Base-by-base conservation (phyloP, 2,797 vertebrate genomes). In the Bryconaethiops microstoma region DNA sequence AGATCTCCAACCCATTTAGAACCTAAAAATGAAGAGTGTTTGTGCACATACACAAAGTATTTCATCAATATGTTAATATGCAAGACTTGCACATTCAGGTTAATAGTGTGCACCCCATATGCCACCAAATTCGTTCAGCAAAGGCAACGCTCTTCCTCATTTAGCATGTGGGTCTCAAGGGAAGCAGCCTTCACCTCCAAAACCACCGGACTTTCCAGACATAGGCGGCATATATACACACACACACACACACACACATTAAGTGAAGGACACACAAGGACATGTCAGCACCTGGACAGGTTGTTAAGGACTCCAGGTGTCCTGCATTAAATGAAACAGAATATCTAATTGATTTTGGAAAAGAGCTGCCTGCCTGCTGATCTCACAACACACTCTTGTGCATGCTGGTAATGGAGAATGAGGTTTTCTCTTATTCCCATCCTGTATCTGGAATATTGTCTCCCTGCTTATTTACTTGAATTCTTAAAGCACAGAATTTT, bases 141-240 rank as follows among this genome's bases (percentile, higher is more conserved):
- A 16, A 77, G 23, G 59, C 59, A 60, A 16, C 39, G 35, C 54
- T 80, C 82, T 85, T 87, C 86, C 86, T 85, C 84, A 85, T 87
- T 87, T 83, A 74, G 55, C 50, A 29, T 60, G 42, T 4, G 81
- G 71, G 76, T 89, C 92, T 85, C 90, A 54, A 73, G 90, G 86
- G 90, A 90, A 90, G 89, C 89, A 68, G 79, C 35, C 25, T 88
- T 12, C 76, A 83, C 80, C 21, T 83, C 68, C 70, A 86, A 92
- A 92, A 92, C 79, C 87, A 89, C 93, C 91, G 92, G 92, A 94
- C 93, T 95, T 94, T 95, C 93, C 93, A 93, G 83, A 75, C 70
- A 80, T 42, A 42, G 64, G 45, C 65, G 74, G 19, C 14, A 3
- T 48, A 50, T 35, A 2, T 82, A 55, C 64, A 82, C 83, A 86